A percentile compares a stretch with the other conserved stretches of the same genome.
Evolutionary conservation across 2,797 vertebrate genomes (phyloP).

Genomic region (Liparis tanakae): DNA sequence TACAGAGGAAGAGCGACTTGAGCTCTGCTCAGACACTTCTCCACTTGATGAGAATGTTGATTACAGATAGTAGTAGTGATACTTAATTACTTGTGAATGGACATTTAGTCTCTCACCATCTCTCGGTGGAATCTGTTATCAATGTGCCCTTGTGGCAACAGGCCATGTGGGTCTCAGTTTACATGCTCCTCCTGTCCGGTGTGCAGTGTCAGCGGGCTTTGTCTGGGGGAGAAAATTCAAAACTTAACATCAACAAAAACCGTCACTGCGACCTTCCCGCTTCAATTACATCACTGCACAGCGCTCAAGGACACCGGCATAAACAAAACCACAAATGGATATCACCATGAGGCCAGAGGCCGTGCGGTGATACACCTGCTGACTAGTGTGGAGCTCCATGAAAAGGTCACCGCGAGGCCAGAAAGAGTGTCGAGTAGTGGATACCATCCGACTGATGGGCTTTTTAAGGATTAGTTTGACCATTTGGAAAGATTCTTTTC

Average conservation of each 20-base stretch:
- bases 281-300: conserved; percentile 65
- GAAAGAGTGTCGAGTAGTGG: conserved; percentile 12
- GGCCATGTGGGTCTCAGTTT: conserved; percentile 74
- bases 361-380: conserved; percentile 44
- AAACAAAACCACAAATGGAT: conserved; percentile 62
- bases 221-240: conserved; percentile 69
- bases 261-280: conserved; percentile 68
- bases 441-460: neutral
- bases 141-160: conserved; percentile 71
- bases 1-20: neutral
- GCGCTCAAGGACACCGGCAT: conserved; percentile 37
- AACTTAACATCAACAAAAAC: conserved; percentile 67
- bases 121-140: conserved; percentile 7
- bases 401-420: conserved; percentile 37
- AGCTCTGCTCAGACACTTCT: neutral
- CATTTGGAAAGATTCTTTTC: neutral
- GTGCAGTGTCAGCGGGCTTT: conserved; percentile 77
- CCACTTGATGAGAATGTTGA: neutral
- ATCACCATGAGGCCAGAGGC: conserved; percentile 28
- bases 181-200: conserved; percentile 57
- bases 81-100: neutral
- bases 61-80: neutral
- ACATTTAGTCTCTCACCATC: conserved; percentile 7
- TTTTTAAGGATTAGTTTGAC: neutral
- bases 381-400: conserved; percentile 12